Evolutionary conservation across 2,113 vertebrate species (phyloP).

Genomic region (Sakesphorus luctuosus): DNA sequence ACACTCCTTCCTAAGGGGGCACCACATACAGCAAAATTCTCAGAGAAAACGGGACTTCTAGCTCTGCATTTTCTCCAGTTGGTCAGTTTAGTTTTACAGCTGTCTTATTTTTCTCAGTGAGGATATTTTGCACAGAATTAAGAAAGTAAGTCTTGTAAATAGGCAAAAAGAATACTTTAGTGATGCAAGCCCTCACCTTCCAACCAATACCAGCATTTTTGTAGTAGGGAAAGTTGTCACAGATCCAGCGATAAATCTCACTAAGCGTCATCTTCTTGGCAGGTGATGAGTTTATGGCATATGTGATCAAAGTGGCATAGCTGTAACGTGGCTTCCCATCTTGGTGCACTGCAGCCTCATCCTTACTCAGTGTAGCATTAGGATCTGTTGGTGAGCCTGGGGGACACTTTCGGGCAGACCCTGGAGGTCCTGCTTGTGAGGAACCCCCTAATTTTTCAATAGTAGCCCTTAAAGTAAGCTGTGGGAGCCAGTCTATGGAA

Average conservation of each 20-base stretch:
- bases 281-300: slow-evolving; percentile 92
- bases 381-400: slow-evolving; percentile 80
- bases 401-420: slow-evolving; percentile 80
- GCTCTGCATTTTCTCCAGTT: neutral
- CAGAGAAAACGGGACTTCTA: neutral
- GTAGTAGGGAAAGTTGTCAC: slow-evolving; percentile 93
- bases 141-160: neutral
- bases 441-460: slow-evolving; percentile 86
- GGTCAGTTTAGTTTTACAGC: neutral
- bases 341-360: slow-evolving; percentile 80
- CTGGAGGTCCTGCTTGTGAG: slow-evolving; percentile 81
- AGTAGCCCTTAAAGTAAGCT: slow-evolving; percentile 90
- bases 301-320: slow-evolving; percentile 95
- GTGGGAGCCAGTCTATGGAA: slow-evolving; percentile 97
- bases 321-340: slow-evolving; percentile 97
- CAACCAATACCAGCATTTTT: slow-evolving; percentile 92
- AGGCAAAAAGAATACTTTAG: neutral
- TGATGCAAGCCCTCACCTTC: slow-evolving; percentile 82
- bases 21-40: neutral
- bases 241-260: slow-evolving; percentile 99
- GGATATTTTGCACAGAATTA: neutral
- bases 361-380: slow-evolving; percentile 80
- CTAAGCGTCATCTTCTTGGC: slow-evolving; percentile 94
- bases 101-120: neutral
- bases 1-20: neutral